A percentile compares a stretch with the other conserved stretches of the same genome.
phyloP scores from a whole-genome alignment of 2,888 invertebrate genomes.

The Gasteruption jaculator region DNA sequence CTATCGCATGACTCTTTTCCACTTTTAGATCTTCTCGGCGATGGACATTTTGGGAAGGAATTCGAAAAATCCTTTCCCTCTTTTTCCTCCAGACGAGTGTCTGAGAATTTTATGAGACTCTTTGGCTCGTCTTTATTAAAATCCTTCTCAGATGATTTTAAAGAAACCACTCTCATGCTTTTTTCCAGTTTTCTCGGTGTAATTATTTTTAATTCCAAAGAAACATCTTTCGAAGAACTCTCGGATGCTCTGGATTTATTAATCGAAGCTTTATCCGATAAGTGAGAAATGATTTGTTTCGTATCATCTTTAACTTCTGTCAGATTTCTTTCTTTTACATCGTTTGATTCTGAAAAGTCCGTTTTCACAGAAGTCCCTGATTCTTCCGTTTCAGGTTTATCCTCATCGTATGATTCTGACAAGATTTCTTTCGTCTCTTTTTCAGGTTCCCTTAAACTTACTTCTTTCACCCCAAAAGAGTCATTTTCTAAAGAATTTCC shows the following conservation, averaged over 20 bases:
- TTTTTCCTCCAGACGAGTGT: neutral
- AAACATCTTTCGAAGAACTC: too few relatives aligned
- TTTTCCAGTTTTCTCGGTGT: too few relatives aligned
- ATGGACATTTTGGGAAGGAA: too few relatives aligned
- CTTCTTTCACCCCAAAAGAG: slow-evolving; percentile 8
- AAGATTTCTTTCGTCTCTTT: neutral
- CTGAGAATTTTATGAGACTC: neutral
- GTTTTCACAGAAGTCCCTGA: neutral
- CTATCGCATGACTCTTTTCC: too few relatives aligned
- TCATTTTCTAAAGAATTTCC: slow-evolving; percentile 22
- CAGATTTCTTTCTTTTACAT: slow-evolving; percentile 2
- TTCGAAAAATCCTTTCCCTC: too few relatives aligned
- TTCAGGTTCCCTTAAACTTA: neutral
- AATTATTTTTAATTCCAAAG: too few relatives aligned
- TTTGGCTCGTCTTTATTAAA: neutral
- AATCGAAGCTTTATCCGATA: too few relatives aligned
- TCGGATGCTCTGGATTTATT: too few relatives aligned
- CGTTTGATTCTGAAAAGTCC: neutral
- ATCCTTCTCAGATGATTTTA: too few relatives aligned
- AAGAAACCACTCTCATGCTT: too few relatives aligned
- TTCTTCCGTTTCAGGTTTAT: slow-evolving; percentile 1
- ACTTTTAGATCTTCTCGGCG: too few relatives aligned
- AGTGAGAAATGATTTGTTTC: neutral
- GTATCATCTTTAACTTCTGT: neutral
- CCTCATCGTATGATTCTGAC: neutral